Evolutionary conservation across 2,888 invertebrate species (phyloP).

Genomic region (Pyrrhia umbra): DNA sequence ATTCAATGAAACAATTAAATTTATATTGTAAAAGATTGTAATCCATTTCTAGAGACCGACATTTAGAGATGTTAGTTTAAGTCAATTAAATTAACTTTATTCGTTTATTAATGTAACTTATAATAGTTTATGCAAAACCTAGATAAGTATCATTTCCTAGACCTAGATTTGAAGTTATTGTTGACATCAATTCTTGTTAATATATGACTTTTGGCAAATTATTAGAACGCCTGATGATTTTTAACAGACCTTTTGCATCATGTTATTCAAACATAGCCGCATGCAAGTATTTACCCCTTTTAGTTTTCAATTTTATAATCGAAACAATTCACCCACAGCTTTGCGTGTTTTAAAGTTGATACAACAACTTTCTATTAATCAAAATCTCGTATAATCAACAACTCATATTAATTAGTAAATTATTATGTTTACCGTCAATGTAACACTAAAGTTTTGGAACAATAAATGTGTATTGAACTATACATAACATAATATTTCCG

Average conservation of each 20-base stretch:
- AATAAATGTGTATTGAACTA: too few species aligned
- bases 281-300: too few species aligned
- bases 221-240: slow-evolving; percentile 2
- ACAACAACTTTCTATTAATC: too few species aligned
- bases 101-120: slow-evolving; percentile 22
- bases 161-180: not conserved
- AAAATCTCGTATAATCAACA: too few species aligned
- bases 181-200: not conserved
- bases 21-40: slow-evolving; percentile 47
- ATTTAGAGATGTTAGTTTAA: slow-evolving; percentile 17
- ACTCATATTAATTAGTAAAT: too few species aligned
- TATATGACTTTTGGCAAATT: not conserved
- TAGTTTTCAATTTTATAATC: too few species aligned
- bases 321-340: too few species aligned
- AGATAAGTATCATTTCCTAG: slow-evolving; percentile 5
- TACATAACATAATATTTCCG: slow-evolving; percentile 75
- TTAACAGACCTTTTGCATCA: too few species aligned
- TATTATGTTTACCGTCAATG: too few species aligned
- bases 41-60: slow-evolving; percentile 31
- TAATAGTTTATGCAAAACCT: not conserved
- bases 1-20: slow-evolving; percentile 64
- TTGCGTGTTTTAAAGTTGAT: too few species aligned
- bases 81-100: slow-evolving; percentile 34
- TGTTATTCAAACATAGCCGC: too few species aligned
- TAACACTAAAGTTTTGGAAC: too few species aligned